Percentiles rank a stretch among this genome's conserved stretches.
phyloP scores from a whole-genome alignment of 2,888 invertebrate species.

The Lasioglossum vierecki region DNA sequence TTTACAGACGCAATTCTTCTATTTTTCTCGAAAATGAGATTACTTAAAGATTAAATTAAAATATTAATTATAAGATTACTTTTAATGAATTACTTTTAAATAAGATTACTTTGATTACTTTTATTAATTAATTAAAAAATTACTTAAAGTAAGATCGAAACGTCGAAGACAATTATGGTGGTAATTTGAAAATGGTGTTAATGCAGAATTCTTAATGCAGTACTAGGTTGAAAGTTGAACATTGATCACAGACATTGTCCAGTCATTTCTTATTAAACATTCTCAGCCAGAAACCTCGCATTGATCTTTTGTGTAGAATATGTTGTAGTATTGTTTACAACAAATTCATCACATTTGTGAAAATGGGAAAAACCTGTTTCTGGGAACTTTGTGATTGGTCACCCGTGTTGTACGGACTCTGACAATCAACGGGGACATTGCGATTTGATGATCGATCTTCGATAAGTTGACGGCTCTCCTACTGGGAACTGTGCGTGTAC shows the following conservation, averaged over 20 bases:
- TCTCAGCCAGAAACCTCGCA: neutral
- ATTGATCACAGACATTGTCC: neutral
- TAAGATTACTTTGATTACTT: no score
- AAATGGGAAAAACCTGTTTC: conserved; percentile 1
- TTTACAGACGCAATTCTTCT: no score
- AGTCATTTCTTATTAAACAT: neutral
- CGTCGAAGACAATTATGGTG: no score
- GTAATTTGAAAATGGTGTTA: neutral
- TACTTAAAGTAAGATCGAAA: no score
- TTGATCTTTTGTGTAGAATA: neutral
- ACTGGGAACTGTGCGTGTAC: conserved; percentile 2
- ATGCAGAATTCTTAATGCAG: neutral
- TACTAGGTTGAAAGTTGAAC: neutral
- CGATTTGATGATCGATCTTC: conserved; percentile 52
- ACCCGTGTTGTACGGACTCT: conserved; percentile 27
- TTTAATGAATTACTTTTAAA: no score
- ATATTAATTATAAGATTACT: no score
- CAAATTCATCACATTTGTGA: neutral
- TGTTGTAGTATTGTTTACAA: neutral
- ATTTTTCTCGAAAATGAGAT: no score
- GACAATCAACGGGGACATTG: conserved; percentile 37
- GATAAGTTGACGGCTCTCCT: conserved; percentile 34
- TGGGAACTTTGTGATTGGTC: conserved; percentile 17
- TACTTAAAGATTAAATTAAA: no score
- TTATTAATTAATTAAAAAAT: no score